Evolutionary conservation across 2,113 vertebrate genomes (phyloP), one percentile per base, ranked within the genome.

Genomic region (Eolophus roseicapilla): DNA sequence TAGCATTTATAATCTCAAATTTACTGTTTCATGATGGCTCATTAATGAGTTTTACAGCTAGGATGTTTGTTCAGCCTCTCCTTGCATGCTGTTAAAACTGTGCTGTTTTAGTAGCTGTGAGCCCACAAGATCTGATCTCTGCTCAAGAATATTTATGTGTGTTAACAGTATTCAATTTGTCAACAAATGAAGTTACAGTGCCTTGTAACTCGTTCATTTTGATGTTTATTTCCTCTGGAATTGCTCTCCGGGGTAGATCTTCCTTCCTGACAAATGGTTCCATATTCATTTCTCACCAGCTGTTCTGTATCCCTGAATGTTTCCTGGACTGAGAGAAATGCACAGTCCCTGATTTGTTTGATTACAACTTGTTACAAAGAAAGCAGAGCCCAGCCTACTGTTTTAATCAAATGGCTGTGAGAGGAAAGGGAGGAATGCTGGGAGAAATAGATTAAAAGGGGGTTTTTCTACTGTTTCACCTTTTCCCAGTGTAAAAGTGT

Each of bases 161-260:
- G 80, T 67, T 73, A 91, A 91, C 67, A 96, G 86, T 95, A 96
- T 96, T 94, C 82, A 95, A 92, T 86, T 96, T 97, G 82, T 80
- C 83, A 81, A 82, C 93, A 94, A 95, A 95, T 90, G 81, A 94
- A 80, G 86, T 96, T 96, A 95, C 91, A 95, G 81, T 93, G 86
- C 65, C 86, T 95, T 95, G 71, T 96, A 96, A 97, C 82, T 96
- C 88, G 96, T 85, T 96, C 92, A 91, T 96, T 95, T 92, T 93
- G 86, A 91, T 96, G 87, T 93, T 96, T 97, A 92, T 95, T 97
- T 95, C 76, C 76, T 95, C 81, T 96, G 77, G 92, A 96, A 92
- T 86, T 90, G 84, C 55, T 93, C 96, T 88, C 92, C 83, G 77
- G 69, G 67, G 82, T 95, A 81, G 91, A 90, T 88, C 88, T 94